A percentile compares a stretch with the other conserved stretches of the same genome.
These are phyloP conservation scores for Acanthaster planci DNA, from an alignment of 35 echinoderm and acorn worm species.

Conservation along the genomic window DNA sequence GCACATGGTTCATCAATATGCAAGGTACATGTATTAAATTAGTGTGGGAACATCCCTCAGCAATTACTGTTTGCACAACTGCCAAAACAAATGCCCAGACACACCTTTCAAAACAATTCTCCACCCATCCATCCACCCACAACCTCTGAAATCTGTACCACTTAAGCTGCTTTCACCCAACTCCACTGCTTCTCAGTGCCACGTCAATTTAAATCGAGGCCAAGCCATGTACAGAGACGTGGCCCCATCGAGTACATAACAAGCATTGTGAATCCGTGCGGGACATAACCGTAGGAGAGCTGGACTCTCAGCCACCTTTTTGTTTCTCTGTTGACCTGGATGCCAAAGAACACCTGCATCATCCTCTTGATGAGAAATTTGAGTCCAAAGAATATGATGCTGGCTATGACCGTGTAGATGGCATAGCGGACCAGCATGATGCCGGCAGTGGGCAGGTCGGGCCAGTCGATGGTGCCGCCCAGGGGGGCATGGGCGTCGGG, in stretches of 20 bases:
- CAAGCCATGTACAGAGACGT: background rate
- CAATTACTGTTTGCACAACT: too few species aligned
- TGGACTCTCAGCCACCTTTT: background rate
- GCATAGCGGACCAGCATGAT: slow-evolving; percentile 36
- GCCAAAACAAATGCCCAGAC: too few species aligned
- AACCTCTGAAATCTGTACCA: too few species aligned
- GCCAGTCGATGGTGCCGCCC: slow-evolving; percentile 47
- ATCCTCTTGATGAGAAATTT: background rate
- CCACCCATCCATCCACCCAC: too few species aligned
- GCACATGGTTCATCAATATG: too few species aligned
- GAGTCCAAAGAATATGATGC: background rate
- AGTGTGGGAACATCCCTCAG: too few species aligned
- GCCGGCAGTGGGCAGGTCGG: slow-evolving; percentile 28
- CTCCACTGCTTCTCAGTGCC: too few species aligned
- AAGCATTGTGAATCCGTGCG: background rate
- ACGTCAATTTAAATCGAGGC: background rate
- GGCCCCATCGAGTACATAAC: background rate
- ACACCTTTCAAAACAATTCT: too few species aligned
- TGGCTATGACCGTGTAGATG: background rate
- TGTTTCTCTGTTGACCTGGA: background rate
- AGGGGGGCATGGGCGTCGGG: slow-evolving; percentile 41
- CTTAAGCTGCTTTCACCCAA: too few species aligned
- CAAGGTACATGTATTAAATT: too few species aligned
- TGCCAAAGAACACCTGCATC: background rate
- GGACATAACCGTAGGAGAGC: background rate